A percentile compares a stretch with the other conserved stretches of the same genome.
phyloP scores from a whole-genome alignment of 2,888 invertebrate genomes.

The Pterobdella sp. region DNA sequence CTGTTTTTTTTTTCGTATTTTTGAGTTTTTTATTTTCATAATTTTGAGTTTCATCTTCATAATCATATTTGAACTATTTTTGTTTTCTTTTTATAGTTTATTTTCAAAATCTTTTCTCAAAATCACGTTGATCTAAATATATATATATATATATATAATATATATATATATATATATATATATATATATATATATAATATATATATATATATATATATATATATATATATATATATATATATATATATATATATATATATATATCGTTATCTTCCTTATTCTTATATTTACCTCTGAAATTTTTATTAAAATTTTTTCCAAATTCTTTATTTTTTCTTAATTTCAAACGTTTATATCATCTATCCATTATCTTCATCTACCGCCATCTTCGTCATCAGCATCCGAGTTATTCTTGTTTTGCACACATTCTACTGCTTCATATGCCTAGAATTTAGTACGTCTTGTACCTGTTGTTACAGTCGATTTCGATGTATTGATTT shows the following conservation, averaged over 20 bases:
- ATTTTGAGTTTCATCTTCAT: too few species aligned
- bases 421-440: too few species aligned
- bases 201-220: slow-evolving; percentile 25
- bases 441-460: too few species aligned
- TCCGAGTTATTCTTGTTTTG: neutral
- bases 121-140: neutral
- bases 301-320: neutral
- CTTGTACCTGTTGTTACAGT: too few species aligned
- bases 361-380: neutral
- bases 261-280: neutral
- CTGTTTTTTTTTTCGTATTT: too few species aligned
- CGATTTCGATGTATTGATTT: too few species aligned
- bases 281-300: neutral
- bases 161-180: neutral
- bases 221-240: slow-evolving; percentile 29
- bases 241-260: slow-evolving; percentile 25
- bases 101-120: neutral
- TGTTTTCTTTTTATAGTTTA: too few species aligned
- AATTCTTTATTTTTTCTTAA: neutral
- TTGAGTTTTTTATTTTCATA: too few species aligned
- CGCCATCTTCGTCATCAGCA: neutral
- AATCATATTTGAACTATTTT: too few species aligned
- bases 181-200: slow-evolving; percentile 17
- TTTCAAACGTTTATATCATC: neutral
- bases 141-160: neutral